Conservation (phyloP, 2,113 vertebrate genomes). For the Corythaeola cristata region DNA sequence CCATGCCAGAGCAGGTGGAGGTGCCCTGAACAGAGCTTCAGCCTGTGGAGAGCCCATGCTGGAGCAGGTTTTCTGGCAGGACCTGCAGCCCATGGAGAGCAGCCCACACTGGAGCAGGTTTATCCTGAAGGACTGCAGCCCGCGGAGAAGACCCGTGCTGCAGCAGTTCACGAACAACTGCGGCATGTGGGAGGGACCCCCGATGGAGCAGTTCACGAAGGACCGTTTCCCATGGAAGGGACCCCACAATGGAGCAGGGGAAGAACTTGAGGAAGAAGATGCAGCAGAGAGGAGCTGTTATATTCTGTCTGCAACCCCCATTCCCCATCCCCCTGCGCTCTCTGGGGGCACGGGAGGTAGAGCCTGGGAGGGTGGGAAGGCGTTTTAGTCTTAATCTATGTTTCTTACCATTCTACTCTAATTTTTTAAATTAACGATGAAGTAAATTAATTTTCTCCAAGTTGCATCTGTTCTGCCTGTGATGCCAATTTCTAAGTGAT, state of each 20-base stretch:
- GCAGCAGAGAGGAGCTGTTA: not conserved
- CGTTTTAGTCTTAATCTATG: not conserved
- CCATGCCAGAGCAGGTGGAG: not conserved
- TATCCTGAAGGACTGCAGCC: not conserved
- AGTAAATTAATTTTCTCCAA: not conserved
- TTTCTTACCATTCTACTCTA: not conserved
- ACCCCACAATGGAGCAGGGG: fast-evolving
- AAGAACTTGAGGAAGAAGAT: not conserved
- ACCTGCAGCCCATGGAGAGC: not conserved
- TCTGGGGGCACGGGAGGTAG: not conserved
- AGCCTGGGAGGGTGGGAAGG: not conserved
- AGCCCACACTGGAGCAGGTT: not conserved
- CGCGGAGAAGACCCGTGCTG: not conserved
- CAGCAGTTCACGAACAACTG: not conserved
- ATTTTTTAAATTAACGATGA: not conserved
- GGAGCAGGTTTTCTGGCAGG: not conserved
- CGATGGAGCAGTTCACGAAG: not conserved
- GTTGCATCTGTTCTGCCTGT: not conserved
- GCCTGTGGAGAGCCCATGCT: not conserved
- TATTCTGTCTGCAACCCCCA: not conserved
- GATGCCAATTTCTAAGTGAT: not conserved
- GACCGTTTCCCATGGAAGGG: not conserved
- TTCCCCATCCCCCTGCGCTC: not conserved
- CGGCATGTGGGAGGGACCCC: not conserved
- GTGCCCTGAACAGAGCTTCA: not conserved